Evolutionary conservation across 1,140 invertebrate species (phyloP).

Genomic region (Mamestra configurata): DNA sequence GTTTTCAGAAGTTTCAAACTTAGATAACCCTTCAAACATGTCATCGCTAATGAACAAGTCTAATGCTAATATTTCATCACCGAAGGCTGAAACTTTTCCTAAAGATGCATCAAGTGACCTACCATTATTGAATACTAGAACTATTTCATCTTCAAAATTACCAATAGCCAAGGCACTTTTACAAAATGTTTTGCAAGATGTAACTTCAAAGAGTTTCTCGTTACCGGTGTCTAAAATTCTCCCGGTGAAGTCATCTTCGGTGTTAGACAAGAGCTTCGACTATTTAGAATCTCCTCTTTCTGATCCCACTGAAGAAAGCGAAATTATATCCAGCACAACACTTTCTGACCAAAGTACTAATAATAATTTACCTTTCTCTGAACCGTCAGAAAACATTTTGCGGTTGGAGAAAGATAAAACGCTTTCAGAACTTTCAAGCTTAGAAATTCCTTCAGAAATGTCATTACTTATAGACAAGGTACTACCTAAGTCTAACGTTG

Average conservation of each 20-base stretch:
- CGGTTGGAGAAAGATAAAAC: not conserved
- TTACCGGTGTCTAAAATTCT: not conserved
- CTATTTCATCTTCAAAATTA: not conserved
- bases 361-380: not conserved
- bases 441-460: not conserved
- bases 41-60: too few relatives aligned
- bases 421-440: not conserved
- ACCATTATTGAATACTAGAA: not conserved
- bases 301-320: too few relatives aligned
- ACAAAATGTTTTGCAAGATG: not conserved
- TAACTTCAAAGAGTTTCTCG: not conserved
- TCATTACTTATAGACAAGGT: not conserved
- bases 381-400: not conserved
- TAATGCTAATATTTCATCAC: too few relatives aligned
- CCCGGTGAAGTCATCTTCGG: not conserved
- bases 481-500: not conserved
- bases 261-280: too few relatives aligned
- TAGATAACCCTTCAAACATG: too few relatives aligned
- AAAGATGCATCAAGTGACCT: not conserved
- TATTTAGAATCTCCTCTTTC: too few relatives aligned
- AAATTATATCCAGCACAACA: not conserved
- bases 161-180: slow-evolving; percentile 1
- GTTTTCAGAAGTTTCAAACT: not conserved
- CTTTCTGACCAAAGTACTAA: not conserved
- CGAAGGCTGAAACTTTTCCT: too few relatives aligned